phyloP scores from a whole-genome alignment of 1,140 invertebrate species.

The Drosophila pandora region DNA sequence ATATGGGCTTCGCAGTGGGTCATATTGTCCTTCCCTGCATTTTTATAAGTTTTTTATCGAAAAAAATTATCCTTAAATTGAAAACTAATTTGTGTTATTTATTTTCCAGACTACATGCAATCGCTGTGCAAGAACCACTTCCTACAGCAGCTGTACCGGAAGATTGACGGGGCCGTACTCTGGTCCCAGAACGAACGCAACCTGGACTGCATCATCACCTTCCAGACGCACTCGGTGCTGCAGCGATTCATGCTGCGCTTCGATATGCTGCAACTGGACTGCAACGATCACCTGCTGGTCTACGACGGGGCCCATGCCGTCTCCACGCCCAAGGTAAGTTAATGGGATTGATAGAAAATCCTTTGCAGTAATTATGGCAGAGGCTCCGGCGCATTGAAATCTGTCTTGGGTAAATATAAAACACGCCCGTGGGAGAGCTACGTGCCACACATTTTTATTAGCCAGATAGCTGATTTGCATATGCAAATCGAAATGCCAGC shows the following conservation, averaged over 20 bases:
- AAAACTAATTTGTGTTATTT: neutral
- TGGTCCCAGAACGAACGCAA: constrained; percentile 94
- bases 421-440: constrained; percentile 10
- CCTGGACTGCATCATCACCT: constrained; percentile 95
- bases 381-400: neutral
- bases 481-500: constrained; percentile 47
- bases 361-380: constrained; percentile 1
- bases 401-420: neutral
- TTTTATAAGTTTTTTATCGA: too few relatives aligned
- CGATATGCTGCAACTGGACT: constrained; percentile 91
- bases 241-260: constrained; percentile 97
- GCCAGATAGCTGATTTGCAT: constrained; percentile 48
- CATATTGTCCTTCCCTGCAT: too few relatives aligned
- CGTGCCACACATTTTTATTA: constrained; percentile 46
- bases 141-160: constrained; percentile 92
- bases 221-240: constrained; percentile 96
- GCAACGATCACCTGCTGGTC: constrained; percentile 96
- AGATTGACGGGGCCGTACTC: constrained; percentile 95
- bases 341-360: neutral
- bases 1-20: too few relatives aligned
- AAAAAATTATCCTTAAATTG: neutral
- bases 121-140: constrained; percentile 94
- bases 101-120: constrained; percentile 92
- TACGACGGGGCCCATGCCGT: constrained; percentile 96
- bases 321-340: constrained; percentile 91